These are phyloP conservation scores for Tachysurus vachellii DNA, from an alignment of 2,113 vertebrate genomes.

Conservation along the genomic window DNA sequence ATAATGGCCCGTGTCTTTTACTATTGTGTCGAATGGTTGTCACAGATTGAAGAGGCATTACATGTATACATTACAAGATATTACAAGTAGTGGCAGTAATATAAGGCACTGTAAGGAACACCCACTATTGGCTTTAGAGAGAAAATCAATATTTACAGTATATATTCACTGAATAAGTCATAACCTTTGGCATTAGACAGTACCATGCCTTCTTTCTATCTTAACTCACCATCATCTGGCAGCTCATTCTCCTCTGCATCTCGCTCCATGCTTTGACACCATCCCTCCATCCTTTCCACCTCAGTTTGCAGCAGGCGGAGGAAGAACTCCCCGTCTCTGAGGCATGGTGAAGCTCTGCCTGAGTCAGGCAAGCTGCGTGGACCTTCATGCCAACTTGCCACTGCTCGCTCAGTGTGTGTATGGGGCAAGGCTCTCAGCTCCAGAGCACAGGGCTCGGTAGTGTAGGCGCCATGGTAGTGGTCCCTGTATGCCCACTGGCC, in stretches of 20 bases:
- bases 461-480: conserved; percentile 89
- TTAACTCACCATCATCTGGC: conserved; percentile 88
- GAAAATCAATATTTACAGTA: background rate
- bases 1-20: background rate
- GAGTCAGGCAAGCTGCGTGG: conserved; percentile 94
- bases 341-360: conserved; percentile 89
- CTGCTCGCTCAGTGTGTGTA: conserved; percentile 80
- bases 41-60: background rate
- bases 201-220: background rate
- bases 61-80: background rate
- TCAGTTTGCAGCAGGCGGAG: conserved; percentile 91
- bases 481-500: conserved; percentile 97
- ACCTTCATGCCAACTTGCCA: conserved; percentile 78
- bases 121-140: background rate
- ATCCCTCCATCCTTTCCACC: conserved; percentile 96
- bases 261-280: conserved; percentile 97
- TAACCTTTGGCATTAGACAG: background rate
- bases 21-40: background rate
- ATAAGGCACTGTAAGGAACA: background rate
- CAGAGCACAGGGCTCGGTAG: conserved; percentile 70
- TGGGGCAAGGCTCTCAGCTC: conserved; percentile 68
- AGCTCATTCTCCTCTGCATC: conserved; percentile 95
- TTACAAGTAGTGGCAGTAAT: background rate
- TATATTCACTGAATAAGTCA: background rate
- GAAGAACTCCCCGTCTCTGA: conserved; percentile 94